A percentile compares a stretch with the other conserved stretches of the same genome.
Evolutionary conservation across 2,113 vertebrate genomes (phyloP).

Genomic region (Carassius auratus): DNA sequence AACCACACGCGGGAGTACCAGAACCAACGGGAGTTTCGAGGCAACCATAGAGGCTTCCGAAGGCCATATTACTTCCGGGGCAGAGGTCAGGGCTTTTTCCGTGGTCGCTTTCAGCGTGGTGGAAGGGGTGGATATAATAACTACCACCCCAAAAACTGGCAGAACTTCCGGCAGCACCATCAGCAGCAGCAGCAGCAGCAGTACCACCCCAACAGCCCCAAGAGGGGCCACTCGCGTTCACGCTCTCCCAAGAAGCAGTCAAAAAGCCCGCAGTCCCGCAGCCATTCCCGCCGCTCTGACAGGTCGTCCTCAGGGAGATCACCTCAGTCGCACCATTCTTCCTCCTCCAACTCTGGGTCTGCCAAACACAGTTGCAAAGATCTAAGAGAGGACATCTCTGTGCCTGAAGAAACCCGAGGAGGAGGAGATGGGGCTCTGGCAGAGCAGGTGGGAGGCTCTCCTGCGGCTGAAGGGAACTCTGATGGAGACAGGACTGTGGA

Average conservation of each 20-base stretch:
- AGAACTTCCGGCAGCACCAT: slow-evolving; percentile 85
- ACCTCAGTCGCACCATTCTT: slow-evolving; percentile 68
- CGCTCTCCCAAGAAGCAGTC: slow-evolving; percentile 85
- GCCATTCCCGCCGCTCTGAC: slow-evolving; percentile 81
- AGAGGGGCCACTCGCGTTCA: slow-evolving; percentile 82
- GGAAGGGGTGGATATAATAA: slow-evolving; percentile 77
- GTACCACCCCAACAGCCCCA: slow-evolving; percentile 72
- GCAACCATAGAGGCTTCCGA: slow-evolving; percentile 91
- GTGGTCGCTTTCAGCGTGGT: slow-evolving; percentile 91
- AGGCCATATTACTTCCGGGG: slow-evolving; percentile 94
- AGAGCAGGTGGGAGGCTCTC: slow-evolving; percentile 56
- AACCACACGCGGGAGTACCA: slow-evolving; percentile 92
- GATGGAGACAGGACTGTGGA: slow-evolving; percentile 44
- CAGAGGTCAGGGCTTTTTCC: slow-evolving; percentile 92
- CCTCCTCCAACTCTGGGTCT: slow-evolving; percentile 85
- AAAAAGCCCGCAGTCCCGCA: slow-evolving; percentile 83
- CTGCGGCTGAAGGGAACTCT: slow-evolving; percentile 53
- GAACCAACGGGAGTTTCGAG: slow-evolving; percentile 91
- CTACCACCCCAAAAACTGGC: slow-evolving; percentile 92
- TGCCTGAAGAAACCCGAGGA: slow-evolving; percentile 58
- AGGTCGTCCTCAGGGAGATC: slow-evolving; percentile 77
- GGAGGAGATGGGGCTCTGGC: slow-evolving; percentile 52
- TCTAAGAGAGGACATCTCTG: slow-evolving; percentile 71
- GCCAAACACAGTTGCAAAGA: slow-evolving; percentile 85
- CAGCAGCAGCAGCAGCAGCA: slow-evolving; percentile 71